Evolutionary conservation across 2,113 vertebrate species (phyloP), one percentile per base, ranked within the genome.

Genomic region (Oreochromis aureus): DNA sequence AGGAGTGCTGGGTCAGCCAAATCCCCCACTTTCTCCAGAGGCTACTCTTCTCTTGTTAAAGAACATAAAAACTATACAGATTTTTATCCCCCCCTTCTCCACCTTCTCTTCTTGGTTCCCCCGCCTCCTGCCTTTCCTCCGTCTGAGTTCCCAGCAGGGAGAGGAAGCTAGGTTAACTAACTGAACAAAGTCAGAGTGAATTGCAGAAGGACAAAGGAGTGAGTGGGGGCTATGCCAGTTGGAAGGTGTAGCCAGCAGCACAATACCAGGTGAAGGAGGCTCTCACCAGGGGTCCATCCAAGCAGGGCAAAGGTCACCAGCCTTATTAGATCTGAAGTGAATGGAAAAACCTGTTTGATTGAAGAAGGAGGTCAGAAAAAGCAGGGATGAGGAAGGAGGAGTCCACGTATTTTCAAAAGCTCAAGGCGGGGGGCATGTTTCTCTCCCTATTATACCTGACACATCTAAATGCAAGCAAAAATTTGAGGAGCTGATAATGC

Each of bases 161-260:
- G 96, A 97, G 98, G 97, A 98, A 98, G 98, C 97, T 94, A 97
- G 96, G 96, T 97, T 97, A 96, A 96, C 96, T 98, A 98, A 98
- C 97, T 97, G 97, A 97, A 97, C 97, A 97, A 97, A 97, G 96
- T 97, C 97, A 96, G 96, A 96, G 96, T 96, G 96, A 97, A 97
- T 95, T 94, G 96, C 95, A 96, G 95, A 94, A 95, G 97, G 95
- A 97, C 97, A 96, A 96, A 96, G 94, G 96, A 94, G 93, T 93
- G 83, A 73, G 96, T 95, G 96, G 95, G 90, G 94, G 91, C 84
- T 81, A 27, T 84, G 88, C 91, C 81, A 92, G 86, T 93, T 76
- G 56, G 92, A 93, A 94, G 92, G 93, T 93, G 93, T 93, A 91
- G 92, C 93, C 81, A 10, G 89, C 88, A 95, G 95, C 96, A 97